Percentiles rank a stretch among this genome's conserved stretches.
Evolutionary conservation across 1,140 invertebrate genomes (phyloP).

Genomic region (Apis dorsata): DNA sequence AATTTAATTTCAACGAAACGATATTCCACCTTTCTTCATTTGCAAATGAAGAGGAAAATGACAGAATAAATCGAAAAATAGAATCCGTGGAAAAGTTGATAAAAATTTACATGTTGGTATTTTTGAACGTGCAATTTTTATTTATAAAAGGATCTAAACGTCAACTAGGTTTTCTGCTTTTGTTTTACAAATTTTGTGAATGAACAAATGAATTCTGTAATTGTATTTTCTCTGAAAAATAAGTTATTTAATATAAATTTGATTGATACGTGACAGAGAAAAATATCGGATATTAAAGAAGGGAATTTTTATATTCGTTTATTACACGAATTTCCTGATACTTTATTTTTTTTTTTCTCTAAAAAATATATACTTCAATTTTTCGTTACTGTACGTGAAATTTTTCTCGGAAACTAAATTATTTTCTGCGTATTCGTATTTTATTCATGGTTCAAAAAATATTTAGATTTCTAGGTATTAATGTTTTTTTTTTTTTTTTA

Average conservation of each 20-base stretch:
- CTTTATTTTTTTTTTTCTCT: not conserved
- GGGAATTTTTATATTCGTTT: not conserved
- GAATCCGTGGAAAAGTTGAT: too few species aligned
- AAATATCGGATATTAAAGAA: not conserved
- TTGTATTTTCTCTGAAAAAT: not conserved
- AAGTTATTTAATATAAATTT: not conserved
- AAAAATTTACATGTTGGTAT: too few species aligned
- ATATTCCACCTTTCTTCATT: not conserved
- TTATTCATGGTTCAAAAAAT: not conserved
- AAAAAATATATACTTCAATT: not conserved
- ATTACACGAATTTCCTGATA: not conserved
- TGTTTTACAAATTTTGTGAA: too few species aligned
- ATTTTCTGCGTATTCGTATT: not conserved
- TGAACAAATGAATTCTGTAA: not conserved
- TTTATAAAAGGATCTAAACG: not conserved
- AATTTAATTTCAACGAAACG: not conserved
- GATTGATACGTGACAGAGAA: not conserved
- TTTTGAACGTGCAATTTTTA: not conserved
- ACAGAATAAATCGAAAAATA: not conserved
- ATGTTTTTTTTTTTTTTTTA: too few species aligned
- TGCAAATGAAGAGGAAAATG: not conserved
- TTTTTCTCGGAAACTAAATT: not conserved
- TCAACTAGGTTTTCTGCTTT: not conserved
- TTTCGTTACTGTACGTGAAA: too few species aligned
- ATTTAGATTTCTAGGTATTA: not conserved